A percentile compares a stretch with the other conserved stretches of the same genome.
Conservation (phyloP, 2,888 invertebrate genomes). For the Craniophora ligustri region DNA sequence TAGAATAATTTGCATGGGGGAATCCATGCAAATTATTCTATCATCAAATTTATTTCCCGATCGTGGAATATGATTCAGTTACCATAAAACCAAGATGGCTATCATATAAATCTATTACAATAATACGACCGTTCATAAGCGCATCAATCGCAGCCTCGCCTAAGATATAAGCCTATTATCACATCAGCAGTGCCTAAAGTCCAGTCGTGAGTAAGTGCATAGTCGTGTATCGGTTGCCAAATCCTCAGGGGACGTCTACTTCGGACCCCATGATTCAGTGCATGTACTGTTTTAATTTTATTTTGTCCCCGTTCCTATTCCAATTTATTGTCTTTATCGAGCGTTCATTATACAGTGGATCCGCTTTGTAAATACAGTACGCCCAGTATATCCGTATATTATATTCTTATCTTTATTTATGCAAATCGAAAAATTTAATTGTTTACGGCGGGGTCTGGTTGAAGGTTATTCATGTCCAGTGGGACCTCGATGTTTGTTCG, state of each 20-base stretch:
- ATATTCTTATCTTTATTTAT: conserved; percentile 44
- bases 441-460: conserved; percentile 10
- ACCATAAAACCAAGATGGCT: conserved; percentile 17
- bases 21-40: too few species aligned
- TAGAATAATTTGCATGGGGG: conserved; percentile 21
- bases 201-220: conserved; percentile 78
- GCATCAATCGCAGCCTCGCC: conserved; percentile 43
- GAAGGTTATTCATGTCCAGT: conserved; percentile 21
- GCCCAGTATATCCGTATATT: conserved; percentile 24
- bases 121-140: conserved; percentile 46
- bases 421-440: conserved; percentile 21
- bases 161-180: conserved; percentile 52
- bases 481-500: not conserved
- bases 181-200: conserved; percentile 40
- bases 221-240: conserved; percentile 86
- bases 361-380: conserved; percentile 19
- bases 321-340: conserved; percentile 76
- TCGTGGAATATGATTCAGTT: conserved; percentile 13
- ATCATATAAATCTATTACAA: conserved; percentile 39
- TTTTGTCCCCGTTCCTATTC: conserved; percentile 70
- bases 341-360: conserved; percentile 64
- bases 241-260: conserved; percentile 75
- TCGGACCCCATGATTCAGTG: conserved; percentile 75
- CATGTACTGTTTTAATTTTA: conserved; percentile 80
- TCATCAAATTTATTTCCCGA: conserved; percentile 18